These are phyloP conservation scores for Drosophila mercatorum DNA, from an alignment of 2,888 invertebrate genomes.

Conservation along the genomic window DNA sequence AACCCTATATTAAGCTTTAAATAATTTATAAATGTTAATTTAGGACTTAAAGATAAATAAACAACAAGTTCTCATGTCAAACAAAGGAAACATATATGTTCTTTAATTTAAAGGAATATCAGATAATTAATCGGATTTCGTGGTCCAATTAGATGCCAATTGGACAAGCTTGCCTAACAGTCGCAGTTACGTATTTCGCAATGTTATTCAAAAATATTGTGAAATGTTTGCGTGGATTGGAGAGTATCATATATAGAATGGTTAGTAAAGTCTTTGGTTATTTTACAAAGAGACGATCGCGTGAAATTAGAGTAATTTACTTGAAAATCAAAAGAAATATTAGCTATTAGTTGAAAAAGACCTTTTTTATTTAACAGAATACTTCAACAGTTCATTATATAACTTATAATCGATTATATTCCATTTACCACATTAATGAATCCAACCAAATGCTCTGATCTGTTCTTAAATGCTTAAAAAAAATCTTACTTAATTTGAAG, in stretches of 20 bases:
- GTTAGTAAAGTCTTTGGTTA: neutral
- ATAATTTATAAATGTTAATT: constrained; percentile 74
- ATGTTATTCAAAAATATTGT: neutral
- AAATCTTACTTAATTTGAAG: neutral
- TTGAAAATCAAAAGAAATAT: neutral
- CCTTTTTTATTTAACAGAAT: no score
- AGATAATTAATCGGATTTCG: neutral
- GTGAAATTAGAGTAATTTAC: neutral
- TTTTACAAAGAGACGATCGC: no score
- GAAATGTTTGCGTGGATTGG: neutral
- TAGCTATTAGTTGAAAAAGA: no score
- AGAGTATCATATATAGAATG: neutral
- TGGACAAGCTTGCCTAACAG: neutral
- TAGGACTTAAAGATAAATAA: constrained; percentile 51
- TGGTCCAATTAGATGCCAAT: neutral
- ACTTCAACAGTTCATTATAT: no score
- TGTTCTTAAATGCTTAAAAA: no score
- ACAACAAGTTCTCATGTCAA: constrained; percentile 33
- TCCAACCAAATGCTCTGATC: no score
- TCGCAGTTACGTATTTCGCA: neutral
- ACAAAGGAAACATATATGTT: neutral
- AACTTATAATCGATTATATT: no score
- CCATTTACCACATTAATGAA: no score
- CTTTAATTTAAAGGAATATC: neutral
- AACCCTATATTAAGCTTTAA: constrained; percentile 72